Conservation (phyloP, 2,888 invertebrate species). For the Thereva nobilitata region DNA sequence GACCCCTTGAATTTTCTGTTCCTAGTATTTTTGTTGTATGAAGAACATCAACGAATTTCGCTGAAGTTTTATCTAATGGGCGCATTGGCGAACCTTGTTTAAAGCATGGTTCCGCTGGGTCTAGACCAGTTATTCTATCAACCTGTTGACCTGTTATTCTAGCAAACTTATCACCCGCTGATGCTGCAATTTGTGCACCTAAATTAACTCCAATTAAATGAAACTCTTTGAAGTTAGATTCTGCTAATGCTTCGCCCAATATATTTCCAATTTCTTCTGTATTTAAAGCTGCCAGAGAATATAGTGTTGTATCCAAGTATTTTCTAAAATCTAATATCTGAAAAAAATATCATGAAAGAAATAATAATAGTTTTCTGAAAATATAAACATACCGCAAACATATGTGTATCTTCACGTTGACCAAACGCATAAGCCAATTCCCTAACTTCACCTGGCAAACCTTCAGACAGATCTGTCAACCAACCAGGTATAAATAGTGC, state of each 20-base stretch:
- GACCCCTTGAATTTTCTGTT: conserved; percentile 35
- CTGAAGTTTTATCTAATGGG: conserved; percentile 29
- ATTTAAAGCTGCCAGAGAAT: conserved; percentile 3
- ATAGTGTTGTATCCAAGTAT: too few species aligned
- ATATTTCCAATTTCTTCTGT: background rate
- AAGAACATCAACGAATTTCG: conserved; percentile 41
- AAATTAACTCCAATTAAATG: conserved; percentile 38
- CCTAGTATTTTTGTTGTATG: conserved; percentile 39
- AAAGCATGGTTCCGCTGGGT: conserved; percentile 43
- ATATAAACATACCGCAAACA: too few species aligned
- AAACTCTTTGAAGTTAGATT: background rate
- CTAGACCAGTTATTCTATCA: conserved; percentile 41
- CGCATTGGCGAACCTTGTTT: conserved; percentile 3
- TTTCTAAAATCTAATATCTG: too few species aligned
- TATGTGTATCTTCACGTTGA: too few species aligned
- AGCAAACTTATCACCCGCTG: conserved; percentile 38
- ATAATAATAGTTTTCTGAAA: too few species aligned
- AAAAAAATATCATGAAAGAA: too few species aligned
- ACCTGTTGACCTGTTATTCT: conserved; percentile 37
- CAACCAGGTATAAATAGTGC: too few species aligned
- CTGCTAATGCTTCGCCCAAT: conserved; percentile 8
- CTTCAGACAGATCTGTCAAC: too few species aligned
- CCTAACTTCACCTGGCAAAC: too few species aligned
- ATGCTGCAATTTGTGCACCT: conserved; percentile 41
- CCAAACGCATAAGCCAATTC: too few species aligned